Conservation (phyloP, 2,113 vertebrate species). For the Pseudolaguvia tuberculata region DNA sequence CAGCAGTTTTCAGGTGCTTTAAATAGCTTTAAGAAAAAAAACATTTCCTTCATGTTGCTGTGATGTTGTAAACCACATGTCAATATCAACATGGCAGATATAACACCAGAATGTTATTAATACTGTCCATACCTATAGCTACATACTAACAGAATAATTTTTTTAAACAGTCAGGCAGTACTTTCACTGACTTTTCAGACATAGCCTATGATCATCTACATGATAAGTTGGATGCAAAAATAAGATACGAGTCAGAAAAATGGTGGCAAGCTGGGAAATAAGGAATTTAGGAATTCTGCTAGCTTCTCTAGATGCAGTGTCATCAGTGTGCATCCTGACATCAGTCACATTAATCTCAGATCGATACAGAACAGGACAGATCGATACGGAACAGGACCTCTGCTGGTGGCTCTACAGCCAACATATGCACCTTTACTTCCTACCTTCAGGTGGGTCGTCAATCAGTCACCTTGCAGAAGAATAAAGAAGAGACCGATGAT, state of each 20-base stretch:
- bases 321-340: constrained; percentile 31
- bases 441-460: constrained; percentile 1
- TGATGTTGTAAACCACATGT: no score
- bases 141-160: no score
- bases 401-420: constrained; percentile 41
- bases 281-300: constrained; percentile 14
- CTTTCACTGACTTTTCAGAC: no score
- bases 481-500: constrained; percentile 28
- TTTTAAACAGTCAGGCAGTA: no score
- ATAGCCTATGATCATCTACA: no score
- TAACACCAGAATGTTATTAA: no score
- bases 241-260: neutral
- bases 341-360: constrained; percentile 50
- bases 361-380: constrained; percentile 56
- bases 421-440: constrained; percentile 29
- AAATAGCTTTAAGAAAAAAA: no score
- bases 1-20: no score
- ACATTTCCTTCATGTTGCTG: no score
- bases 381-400: constrained; percentile 53
- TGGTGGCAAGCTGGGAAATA: constrained; percentile 6
- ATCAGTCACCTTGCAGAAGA: constrained; percentile 25
- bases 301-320: constrained; percentile 1
- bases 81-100: no score
- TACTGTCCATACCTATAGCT: no score
- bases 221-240: neutral